Base-by-base conservation (phyloP, 2,113 vertebrate genomes). In the Dicrurus megarhynchus region DNA sequence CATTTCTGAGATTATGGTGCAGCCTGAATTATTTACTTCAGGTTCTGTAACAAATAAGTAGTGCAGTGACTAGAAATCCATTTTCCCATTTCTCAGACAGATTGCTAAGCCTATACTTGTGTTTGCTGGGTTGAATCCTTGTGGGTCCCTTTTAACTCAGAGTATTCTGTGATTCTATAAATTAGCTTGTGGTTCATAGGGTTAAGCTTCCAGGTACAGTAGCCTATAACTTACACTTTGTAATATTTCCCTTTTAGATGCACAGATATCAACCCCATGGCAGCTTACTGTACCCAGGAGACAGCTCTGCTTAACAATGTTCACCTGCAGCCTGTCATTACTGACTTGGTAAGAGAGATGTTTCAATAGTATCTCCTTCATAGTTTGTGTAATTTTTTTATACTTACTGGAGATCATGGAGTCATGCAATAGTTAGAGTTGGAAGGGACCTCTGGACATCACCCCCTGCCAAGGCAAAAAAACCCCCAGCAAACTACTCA, bases 251-350 rank as follows among this genome's bases (percentile, higher is more conserved):
- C 35, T 90, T 95, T n/a, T 53, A 99, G 99, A 47, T 99, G 99
- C 96, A 99, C 99, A 11, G 99, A 99, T 84, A 97, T 99, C 95
- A 99, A 99, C 82, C 98, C 98, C 0, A 87, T 96, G 37, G 99
- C 99, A 39, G 98, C 98, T 35, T 96, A 91, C 23, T 99, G 99
- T 92, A 99, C 99, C 3, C 84, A 96, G 47, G 98, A 98, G 97
- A 99, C 99, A 3, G 98, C 99, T 33, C 96, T 77, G 39, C 95
- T 97, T 50, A 99, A 99, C 91, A 74, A 56, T 4, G 98, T 99
- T 18, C 89, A 98, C 13, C 94, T 99, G 79, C 98, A 99, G 71
- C 99, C 99, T 12, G 33, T 99, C 64, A 84, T 99, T 95, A 99
- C 99, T 52, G 98, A 99, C 95, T 94, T 99, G 99, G 99, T 99